A percentile compares a stretch with the other conserved stretches of the same genome.
Evolutionary conservation across 2,797 vertebrate species (phyloP).

Genomic region (Melanotaenia maccullochi): DNA sequence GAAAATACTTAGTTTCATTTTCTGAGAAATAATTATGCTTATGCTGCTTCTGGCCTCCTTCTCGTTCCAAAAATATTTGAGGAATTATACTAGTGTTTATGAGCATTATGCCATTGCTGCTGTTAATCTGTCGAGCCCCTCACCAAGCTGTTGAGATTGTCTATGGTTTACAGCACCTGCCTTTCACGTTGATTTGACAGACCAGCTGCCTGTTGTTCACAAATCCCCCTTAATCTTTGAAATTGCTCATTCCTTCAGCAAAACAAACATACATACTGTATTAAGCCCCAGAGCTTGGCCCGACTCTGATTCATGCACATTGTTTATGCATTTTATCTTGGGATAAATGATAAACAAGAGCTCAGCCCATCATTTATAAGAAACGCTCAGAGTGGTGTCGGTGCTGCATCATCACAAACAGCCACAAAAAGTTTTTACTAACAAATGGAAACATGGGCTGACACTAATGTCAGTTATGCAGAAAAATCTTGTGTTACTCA

Average conservation of each 20-base stretch:
- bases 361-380: neutral
- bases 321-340: conserved; percentile 19
- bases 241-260: conserved; percentile 21
- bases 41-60: neutral
- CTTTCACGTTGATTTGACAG: conserved; percentile 46
- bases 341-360: conserved; percentile 7
- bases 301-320: neutral
- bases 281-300: conserved; percentile 16
- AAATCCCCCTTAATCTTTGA: conserved; percentile 58
- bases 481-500: neutral
- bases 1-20: neutral
- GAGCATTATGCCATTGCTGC: conserved; percentile 35
- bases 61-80: conserved; percentile 16
- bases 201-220: conserved; percentile 58
- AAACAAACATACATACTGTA: conserved; percentile 23
- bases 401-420: neutral
- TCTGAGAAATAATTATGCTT: neutral
- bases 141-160: conserved; percentile 28
- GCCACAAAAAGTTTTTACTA: conserved; percentile 1
- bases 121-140: conserved; percentile 49
- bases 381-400: neutral
- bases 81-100: conserved; percentile 33
- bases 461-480: neutral
- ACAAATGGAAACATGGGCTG: neutral
- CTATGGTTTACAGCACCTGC: conserved; percentile 58